phyloP scores from a whole-genome alignment of 2,113 vertebrate species.

The Tringa solitaria region DNA sequence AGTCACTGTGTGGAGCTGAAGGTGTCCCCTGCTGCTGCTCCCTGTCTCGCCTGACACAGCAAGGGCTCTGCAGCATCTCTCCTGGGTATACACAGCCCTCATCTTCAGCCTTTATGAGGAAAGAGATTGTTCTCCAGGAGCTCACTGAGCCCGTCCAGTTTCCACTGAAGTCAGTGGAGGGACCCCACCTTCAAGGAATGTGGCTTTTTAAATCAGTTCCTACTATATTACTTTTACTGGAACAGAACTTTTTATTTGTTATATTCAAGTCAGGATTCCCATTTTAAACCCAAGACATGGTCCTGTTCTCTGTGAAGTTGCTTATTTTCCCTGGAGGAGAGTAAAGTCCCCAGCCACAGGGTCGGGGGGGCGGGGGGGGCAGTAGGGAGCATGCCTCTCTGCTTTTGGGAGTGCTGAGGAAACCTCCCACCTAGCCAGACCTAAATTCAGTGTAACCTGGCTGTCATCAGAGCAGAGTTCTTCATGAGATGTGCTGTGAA shows the following conservation, averaged over 20 bases:
- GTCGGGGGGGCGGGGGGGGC: neutral
- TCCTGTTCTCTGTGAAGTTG: neutral
- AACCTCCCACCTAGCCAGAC: rapidly evolving
- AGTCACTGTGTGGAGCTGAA: rapidly evolving
- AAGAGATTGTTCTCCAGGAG: rapidly evolving
- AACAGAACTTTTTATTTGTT: neutral
- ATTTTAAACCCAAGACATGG: neutral
- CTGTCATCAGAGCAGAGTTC: neutral
- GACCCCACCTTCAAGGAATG: neutral
- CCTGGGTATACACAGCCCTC: neutral
- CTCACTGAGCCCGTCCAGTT: neutral
- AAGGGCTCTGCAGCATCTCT: rapidly evolving
- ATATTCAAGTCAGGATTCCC: neutral
- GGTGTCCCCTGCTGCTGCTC: neutral
- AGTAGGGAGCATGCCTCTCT: neutral
- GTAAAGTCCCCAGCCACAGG: neutral
- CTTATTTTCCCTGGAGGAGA: neutral
- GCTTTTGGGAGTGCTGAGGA: neutral
- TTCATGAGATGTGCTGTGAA: neutral
- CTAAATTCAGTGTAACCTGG: no score
- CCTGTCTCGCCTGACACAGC: rapidly evolving
- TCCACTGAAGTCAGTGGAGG: neutral
- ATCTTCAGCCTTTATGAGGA: rapidly evolving
- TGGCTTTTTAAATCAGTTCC: neutral
- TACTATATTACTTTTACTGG: neutral